phyloP scores from a whole-genome alignment of 2,888 invertebrate genomes.

The Cosmorhoe ocellata region DNA sequence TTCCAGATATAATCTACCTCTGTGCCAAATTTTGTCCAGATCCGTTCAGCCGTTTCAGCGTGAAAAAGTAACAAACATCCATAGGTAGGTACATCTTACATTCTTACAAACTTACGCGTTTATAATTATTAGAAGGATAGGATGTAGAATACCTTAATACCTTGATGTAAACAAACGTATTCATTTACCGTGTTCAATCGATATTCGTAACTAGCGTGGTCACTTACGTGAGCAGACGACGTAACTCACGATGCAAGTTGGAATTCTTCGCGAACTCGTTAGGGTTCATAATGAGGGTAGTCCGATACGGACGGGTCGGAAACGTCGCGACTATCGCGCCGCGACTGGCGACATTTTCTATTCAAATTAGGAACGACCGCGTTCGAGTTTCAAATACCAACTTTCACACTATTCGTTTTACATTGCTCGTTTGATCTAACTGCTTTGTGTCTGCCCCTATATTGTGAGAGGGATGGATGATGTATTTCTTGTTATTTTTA shows the following conservation, averaged over 20 bases:
- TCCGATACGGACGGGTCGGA: constrained; percentile 61
- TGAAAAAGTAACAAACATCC: no score
- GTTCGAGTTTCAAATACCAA: constrained; percentile 30
- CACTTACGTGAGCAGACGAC: constrained; percentile 55
- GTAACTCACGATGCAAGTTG: constrained; percentile 54
- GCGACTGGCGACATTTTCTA: constrained; percentile 65
- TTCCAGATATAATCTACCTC: no score
- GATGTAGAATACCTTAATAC: no score
- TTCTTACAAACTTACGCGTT: no score
- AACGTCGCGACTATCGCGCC: constrained; percentile 57
- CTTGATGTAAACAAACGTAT: not conserved
- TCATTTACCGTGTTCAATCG: constrained; percentile 17
- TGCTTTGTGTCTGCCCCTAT: no score
- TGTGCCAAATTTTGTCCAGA: no score
- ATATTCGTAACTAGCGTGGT: constrained; percentile 27
- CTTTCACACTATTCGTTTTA: constrained; percentile 14
- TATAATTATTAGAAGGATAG: no score
- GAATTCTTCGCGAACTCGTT: constrained; percentile 62
- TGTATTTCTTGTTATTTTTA: no score
- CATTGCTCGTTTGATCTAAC: constrained; percentile 37
- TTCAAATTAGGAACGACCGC: constrained; percentile 62
- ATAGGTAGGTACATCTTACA: no score
- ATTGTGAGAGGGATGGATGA: no score
- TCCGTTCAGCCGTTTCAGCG: no score
- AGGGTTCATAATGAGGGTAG: constrained; percentile 50